These are phyloP conservation scores for Nomada hirtipes DNA, from an alignment of 2,888 invertebrate species.

Conservation along the genomic window DNA sequence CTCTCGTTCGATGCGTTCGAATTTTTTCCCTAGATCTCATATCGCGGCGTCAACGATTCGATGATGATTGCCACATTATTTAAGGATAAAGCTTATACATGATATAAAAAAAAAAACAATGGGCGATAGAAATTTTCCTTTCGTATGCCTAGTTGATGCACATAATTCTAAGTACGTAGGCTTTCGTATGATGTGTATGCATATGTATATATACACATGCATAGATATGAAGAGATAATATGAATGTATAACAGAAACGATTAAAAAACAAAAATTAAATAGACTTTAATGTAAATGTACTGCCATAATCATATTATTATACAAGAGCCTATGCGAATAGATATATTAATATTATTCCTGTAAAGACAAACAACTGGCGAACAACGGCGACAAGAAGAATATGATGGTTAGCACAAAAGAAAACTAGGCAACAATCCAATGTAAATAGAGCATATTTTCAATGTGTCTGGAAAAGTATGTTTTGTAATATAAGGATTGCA, in stretches of 20 bases:
- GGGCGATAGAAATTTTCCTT: slow-evolving; percentile 60
- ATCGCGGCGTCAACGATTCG: slow-evolving; percentile 41
- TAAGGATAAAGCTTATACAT: slow-evolving; percentile 59
- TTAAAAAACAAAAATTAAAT: slow-evolving; percentile 75
- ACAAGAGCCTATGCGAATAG: slow-evolving; percentile 82
- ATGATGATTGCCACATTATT: slow-evolving; percentile 48
- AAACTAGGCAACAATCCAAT: slow-evolving; percentile 79
- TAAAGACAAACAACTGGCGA: slow-evolving; percentile 79
- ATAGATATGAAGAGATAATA: slow-evolving; percentile 49
- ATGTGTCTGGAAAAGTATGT: slow-evolving; percentile 84
- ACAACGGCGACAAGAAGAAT: slow-evolving; percentile 49
- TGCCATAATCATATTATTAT: slow-evolving; percentile 83
- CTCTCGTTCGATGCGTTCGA: slow-evolving; percentile 61
- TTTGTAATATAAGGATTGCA: slow-evolving; percentile 84
- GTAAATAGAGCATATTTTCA: slow-evolving; percentile 84
- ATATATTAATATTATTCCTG: slow-evolving; percentile 81
- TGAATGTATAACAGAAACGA: slow-evolving; percentile 62
- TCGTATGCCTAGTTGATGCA: slow-evolving; percentile 75
- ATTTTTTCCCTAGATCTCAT: slow-evolving; percentile 72
- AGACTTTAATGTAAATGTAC: slow-evolving; percentile 84
- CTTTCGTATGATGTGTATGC: slow-evolving; percentile 71
- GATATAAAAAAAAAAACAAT: slow-evolving; percentile 20
- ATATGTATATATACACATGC: slow-evolving; percentile 53
- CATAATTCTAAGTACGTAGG: slow-evolving; percentile 72
- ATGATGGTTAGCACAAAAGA: slow-evolving; percentile 64